Evolutionary conservation across 2,113 vertebrate genomes (phyloP).

Genomic region (Pogonocichla stellata): DNA sequence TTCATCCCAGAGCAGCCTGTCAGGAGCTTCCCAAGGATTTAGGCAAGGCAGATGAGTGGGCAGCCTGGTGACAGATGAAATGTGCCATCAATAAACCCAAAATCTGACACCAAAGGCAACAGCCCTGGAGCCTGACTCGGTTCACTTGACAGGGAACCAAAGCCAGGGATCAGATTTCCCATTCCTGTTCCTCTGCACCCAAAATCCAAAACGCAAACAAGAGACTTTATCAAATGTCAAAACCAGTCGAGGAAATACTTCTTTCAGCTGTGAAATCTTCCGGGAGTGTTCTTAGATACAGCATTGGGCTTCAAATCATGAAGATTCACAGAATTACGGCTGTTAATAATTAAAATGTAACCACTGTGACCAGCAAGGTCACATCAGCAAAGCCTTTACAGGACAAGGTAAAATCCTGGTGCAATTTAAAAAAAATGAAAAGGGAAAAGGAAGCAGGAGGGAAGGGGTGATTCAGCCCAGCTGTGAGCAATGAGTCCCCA

Average conservation of each 20-base stretch:
- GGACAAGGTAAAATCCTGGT: neutral
- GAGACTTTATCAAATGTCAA: neutral
- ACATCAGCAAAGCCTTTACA: neutral
- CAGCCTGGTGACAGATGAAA: neutral
- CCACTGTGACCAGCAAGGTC: neutral
- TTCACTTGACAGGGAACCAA: neutral
- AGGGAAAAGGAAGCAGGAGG: neutral
- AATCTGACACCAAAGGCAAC: neutral
- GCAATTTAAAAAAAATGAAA: neutral
- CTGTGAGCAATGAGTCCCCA: neutral
- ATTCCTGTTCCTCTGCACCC: neutral
- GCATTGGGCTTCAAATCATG: fast-evolving
- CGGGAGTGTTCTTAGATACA: neutral
- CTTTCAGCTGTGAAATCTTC: neutral
- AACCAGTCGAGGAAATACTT: neutral
- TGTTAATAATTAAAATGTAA: neutral
- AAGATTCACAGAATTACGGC: neutral
- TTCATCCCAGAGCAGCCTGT: neutral
- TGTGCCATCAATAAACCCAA: neutral
- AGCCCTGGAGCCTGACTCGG: fast-evolving
- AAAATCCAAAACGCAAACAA: neutral
- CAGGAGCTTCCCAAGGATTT: neutral
- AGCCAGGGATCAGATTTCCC: neutral
- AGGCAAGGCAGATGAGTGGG: neutral
- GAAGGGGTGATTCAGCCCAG: neutral